Conservation (phyloP, 2,797 vertebrate genomes). For the Uromys caudimaculatus region DNA sequence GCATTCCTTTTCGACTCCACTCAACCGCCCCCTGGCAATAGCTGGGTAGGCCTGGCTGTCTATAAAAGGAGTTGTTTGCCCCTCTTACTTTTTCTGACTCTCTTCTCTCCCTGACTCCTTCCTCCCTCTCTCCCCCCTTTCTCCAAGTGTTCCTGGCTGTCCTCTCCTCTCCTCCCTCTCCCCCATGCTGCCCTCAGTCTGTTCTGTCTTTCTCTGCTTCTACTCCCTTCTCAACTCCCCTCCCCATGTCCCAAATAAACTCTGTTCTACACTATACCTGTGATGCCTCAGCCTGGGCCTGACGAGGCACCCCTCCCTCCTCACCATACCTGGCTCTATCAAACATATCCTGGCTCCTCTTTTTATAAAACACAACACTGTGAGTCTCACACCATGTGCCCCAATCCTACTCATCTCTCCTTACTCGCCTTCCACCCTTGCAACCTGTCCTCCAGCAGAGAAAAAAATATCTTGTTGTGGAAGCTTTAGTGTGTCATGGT, state of each 20-base stretch:
- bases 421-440: not conserved
- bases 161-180: not conserved
- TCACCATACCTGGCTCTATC: not conserved
- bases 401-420: not conserved
- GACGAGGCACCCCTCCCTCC: not conserved
- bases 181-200: too few relatives aligned
- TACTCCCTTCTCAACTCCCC: not conserved
- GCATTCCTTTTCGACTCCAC: not conserved
- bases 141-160: not conserved
- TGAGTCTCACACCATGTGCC: not conserved
- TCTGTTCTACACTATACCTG: not conserved
- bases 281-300: too few relatives aligned
- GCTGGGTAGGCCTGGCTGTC: not conserved
- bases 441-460: not conserved
- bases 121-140: not conserved
- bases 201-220: not conserved
- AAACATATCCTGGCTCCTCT: not conserved
- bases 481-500: not conserved
- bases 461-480: not conserved
- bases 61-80: not conserved
- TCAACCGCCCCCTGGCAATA: not conserved
- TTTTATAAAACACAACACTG: not conserved
- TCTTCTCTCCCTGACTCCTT: not conserved
- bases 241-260: not conserved
- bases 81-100: not conserved